A percentile compares a stretch with the other conserved stretches of the same genome.
Conservation (phyloP, 2,888 invertebrate species). For the Dromius quadrimaculatus region DNA sequence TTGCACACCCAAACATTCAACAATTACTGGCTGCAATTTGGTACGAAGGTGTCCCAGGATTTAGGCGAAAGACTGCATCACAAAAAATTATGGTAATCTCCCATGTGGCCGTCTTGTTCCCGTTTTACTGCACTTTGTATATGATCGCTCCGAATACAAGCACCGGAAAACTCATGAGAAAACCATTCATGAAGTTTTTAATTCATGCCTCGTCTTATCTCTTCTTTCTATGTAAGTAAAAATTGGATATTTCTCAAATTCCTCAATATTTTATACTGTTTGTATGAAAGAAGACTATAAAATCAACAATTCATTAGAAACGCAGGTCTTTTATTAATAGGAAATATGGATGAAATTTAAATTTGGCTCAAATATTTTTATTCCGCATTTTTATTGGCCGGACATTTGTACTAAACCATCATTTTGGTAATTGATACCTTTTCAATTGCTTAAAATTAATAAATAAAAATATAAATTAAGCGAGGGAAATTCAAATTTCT, state of each 20-base stretch:
- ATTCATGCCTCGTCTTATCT: slow-evolving; percentile 94
- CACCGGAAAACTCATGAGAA: slow-evolving; percentile 86
- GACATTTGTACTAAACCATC: no score
- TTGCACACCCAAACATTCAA: slow-evolving; percentile 95
- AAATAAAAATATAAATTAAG: no score
- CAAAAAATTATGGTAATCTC: slow-evolving; percentile 81
- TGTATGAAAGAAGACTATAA: no score
- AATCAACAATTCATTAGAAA: no score
- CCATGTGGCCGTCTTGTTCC: slow-evolving; percentile 85
- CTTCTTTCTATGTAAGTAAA: slow-evolving; percentile 88
- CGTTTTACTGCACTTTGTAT: slow-evolving; percentile 87
- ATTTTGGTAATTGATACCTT: no score
- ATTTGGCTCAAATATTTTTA: no score
- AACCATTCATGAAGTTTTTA: slow-evolving; percentile 97
- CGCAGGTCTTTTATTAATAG: no score
- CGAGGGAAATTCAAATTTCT: no score
- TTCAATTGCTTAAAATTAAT: no score
- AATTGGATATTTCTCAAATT: slow-evolving; percentile 11
- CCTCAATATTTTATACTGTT: no score
- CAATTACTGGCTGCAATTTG: slow-evolving; percentile 91
- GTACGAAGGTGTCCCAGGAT: slow-evolving; percentile 96
- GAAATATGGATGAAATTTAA: no score
- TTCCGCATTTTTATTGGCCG: no score
- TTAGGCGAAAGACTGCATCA: slow-evolving; percentile 82
- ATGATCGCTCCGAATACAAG: slow-evolving; percentile 86